A percentile compares a stretch with the other conserved stretches of the same genome.
Conservation (phyloP, 2,888 invertebrate species). For the Diaprepes abbreviatus region DNA sequence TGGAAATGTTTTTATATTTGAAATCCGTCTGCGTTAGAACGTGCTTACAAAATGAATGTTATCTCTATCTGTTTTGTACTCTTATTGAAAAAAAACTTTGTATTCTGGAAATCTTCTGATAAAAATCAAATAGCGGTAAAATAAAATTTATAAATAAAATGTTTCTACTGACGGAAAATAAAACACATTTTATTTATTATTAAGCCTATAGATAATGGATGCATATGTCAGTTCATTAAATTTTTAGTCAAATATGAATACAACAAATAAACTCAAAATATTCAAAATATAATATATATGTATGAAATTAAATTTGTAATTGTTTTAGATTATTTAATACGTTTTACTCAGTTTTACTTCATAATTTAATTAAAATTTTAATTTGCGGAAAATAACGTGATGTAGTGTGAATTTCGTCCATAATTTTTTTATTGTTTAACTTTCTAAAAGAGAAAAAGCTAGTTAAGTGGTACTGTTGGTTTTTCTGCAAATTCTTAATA, state of each 20-base stretch:
- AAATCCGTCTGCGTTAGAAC: no score
- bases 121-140: not conserved
- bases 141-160: no score
- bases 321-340: not conserved
- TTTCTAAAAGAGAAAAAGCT: no score
- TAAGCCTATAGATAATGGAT: not conserved
- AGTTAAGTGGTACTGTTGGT: no score
- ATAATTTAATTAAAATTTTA: not conserved
- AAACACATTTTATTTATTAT: constrained; percentile 2
- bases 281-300: not conserved
- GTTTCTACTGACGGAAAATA: not conserved
- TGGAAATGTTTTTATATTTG: no score
- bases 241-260: not conserved
- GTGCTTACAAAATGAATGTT: no score
- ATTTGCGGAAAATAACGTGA: not conserved
- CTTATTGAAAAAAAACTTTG: not conserved
- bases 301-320: not conserved
- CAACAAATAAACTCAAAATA: not conserved
- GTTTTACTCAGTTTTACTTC: not conserved
- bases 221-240: not conserved
- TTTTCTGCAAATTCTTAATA: no score
- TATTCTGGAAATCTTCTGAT: not conserved
- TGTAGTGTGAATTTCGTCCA: no score
- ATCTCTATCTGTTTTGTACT: no score
- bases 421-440: no score